Base-by-base conservation (phyloP, 2,888 invertebrate genomes). In the Eupithecia abbreviata region DNA sequence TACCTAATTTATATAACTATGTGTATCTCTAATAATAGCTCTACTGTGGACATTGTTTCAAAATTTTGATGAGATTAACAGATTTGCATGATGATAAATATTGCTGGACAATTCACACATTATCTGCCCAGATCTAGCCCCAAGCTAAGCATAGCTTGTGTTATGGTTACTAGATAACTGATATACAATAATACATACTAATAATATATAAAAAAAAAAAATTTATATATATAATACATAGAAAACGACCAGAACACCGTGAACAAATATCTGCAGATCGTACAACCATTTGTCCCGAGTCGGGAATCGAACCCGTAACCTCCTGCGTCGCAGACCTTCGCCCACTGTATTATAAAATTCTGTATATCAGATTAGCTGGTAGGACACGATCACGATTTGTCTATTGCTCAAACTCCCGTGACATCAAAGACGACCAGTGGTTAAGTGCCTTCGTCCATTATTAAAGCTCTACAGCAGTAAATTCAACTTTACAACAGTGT, bases 371-470 rank as follows among this genome's bases (percentile, higher is more conserved):
- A 51, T 51, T 51, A 51, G 49, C 15, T 15, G 15, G 15, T 51
- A 15, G 62, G 30, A 62, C 12, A 62, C 18, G 7, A 30, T 30
- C 12, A 62, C 18, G 7, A 30, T 30, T 51, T 15, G 58, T 58
- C 75, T 30, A 58, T 73, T 76, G 30, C 68, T 72, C 43, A 30
- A 42, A 71, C 55, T 71, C n/a, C 45, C 62, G 12, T 42, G 71
- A 79, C 80, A 82, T 80, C 80, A 80, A 80, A 76, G 81, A 72
- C 70, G 41, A 70, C 65, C 43, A 75, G 66, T 72, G 77, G 74
- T 55, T 55, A 55, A n/a, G 55, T 12, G 7, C n/a, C 55, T 18
- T 55, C 77, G 77, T 76, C 81, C 77, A 74, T 77, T 79, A 76
- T 73, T 68, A 73, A 77, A 77, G 74, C 67, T 55, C 66, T 75